These are phyloP conservation scores for Tetrao urogallus DNA, from an alignment of 2,113 vertebrate species.

Conservation along the genomic window DNA sequence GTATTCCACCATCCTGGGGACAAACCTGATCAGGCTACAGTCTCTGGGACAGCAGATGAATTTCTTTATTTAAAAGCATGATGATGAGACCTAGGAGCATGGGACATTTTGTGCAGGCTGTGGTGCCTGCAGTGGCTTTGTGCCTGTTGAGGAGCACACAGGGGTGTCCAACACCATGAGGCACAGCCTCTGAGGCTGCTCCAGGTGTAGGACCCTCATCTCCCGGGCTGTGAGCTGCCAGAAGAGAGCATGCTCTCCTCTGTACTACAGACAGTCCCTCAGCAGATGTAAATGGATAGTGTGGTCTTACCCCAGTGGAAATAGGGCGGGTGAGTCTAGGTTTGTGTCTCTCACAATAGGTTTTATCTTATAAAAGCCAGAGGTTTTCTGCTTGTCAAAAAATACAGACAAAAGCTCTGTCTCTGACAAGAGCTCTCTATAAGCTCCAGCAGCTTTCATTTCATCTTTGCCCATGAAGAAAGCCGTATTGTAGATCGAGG, in stretches of 20 bases:
- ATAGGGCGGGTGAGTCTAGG: background rate
- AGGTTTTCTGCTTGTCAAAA: conserved; percentile 50
- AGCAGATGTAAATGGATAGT: background rate
- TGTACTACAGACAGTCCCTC: background rate
- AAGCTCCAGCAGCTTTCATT: conserved; percentile 47
- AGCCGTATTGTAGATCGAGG: conserved; percentile 11
- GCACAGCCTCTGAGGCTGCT: background rate
- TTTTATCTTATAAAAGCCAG: conserved; percentile 44
- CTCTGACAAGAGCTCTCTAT: conserved; percentile 43
- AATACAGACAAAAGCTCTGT: conserved; percentile 43
- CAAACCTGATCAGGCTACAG: background rate
- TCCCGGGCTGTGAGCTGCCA: accelerated
- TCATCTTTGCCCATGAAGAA: conserved; percentile 50
- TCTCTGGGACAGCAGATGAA: background rate
- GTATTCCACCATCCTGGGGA: background rate
- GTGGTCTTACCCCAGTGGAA: background rate
- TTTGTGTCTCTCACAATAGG: conserved; percentile 53
- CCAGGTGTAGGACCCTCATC: accelerated
- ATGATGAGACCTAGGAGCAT: background rate
- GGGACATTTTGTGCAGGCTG: accelerated
- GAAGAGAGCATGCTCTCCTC: background rate
- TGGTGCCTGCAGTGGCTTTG: accelerated
- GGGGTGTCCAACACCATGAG: accelerated
- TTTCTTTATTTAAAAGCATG: accelerated
- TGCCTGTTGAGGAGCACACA: accelerated